A percentile compares a stretch with the other conserved stretches of the same genome.
phyloP scores from a whole-genome alignment of 2,113 vertebrate species.

The Petromus typicus region DNA sequence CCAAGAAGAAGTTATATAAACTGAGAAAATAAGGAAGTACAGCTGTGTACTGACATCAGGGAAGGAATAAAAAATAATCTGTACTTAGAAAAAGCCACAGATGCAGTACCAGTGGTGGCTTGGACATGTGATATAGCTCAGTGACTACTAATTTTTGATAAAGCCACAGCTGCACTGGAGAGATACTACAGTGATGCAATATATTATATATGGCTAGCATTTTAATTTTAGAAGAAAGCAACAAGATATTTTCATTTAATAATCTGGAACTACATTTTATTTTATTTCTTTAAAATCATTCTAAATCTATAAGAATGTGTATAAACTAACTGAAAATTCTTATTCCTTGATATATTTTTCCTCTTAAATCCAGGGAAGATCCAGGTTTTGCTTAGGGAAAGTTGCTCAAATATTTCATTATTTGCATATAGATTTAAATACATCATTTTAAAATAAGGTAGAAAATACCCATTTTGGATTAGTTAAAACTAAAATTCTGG shows the following conservation, averaged over 20 bases:
- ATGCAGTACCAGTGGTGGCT: conserved; percentile 6
- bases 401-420: not conserved
- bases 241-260: conserved; percentile 54
- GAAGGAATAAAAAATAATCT: conserved; percentile 49
- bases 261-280: conserved; percentile 45
- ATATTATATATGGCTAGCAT: not conserved
- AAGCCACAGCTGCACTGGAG: conserved; percentile 50
- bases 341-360: conserved; percentile 33
- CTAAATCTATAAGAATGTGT: not conserved
- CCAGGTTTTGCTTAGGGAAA: not conserved
- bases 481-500: no score
- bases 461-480: not conserved
- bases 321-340: conserved; percentile 50
- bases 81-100: conserved; percentile 38
- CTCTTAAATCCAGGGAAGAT: not conserved
- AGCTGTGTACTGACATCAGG: conserved; percentile 37
- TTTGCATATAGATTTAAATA: not conserved
- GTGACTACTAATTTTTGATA: conserved; percentile 34
- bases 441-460: conserved; percentile 14
- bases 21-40: conserved; percentile 52
- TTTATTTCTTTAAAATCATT: conserved; percentile 53
- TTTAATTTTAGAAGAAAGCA: conserved; percentile 49
- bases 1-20: conserved; percentile 52
- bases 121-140: not conserved
- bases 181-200: not conserved